Conservation (phyloP, 2,113 vertebrate species). For the Arizona elegans region DNA sequence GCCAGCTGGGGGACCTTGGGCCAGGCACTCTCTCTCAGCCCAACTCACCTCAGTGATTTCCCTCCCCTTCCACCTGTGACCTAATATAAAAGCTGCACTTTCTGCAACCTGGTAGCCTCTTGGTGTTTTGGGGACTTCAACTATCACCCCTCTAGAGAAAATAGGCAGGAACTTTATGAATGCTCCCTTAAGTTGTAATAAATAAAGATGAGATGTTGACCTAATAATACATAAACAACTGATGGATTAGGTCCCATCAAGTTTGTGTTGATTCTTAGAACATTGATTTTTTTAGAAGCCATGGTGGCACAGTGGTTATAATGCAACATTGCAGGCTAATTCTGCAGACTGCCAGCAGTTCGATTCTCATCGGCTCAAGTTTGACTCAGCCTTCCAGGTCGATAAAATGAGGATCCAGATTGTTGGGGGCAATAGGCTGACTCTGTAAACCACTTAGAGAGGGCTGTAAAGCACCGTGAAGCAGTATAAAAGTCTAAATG, state of each 20-base stretch:
- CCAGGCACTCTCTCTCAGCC: background rate
- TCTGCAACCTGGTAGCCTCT: background rate
- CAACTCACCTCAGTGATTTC: background rate
- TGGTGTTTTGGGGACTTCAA: background rate
- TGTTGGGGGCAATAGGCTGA: background rate
- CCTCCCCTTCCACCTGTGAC: background rate
- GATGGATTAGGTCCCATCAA: background rate
- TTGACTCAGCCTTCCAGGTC: background rate
- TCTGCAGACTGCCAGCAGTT: background rate
- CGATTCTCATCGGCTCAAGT: background rate
- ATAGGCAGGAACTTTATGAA: background rate
- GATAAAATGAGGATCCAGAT: background rate
- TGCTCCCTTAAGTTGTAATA: background rate
- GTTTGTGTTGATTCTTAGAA: background rate
- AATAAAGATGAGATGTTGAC: background rate
- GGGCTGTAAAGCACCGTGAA: background rate
- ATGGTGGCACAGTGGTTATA: background rate
- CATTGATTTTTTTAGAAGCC: background rate
- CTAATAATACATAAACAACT: background rate
- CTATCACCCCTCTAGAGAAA: background rate
- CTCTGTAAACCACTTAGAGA: background rate
- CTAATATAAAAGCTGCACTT: background rate
- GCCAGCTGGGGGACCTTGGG: background rate
- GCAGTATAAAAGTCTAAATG: background rate
- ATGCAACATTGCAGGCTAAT: background rate